Evolutionary conservation across 2,113 vertebrate species (phyloP), one percentile per base, ranked within the genome.

Genomic region (Mystacornis crossleyi): DNA sequence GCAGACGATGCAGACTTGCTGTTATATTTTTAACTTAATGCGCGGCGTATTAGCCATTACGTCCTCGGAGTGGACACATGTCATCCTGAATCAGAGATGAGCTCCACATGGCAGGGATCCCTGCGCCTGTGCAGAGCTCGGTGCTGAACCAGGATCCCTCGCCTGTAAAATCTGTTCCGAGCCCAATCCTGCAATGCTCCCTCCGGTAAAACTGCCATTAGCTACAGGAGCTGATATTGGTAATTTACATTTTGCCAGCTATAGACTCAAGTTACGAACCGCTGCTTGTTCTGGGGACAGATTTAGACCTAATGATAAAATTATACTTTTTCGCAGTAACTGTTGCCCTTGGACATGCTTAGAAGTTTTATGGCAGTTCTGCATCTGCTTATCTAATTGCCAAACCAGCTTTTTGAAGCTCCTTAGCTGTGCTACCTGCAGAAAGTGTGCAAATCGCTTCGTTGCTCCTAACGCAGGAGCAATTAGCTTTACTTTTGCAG

Each of bases 281-380:
- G 2, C 36, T 57, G 71, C 93, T 92, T 82, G 50, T 97, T 97
- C 96, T 95, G 79, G 96, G 96, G 95, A 97, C 96, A 97, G 96
- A 96, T 97, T 97, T 97, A 96, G 95, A 92, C 95, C 90, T 95
- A 97, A 97, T 97, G 97, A 97, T 96, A 94, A 96, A 97, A 97
- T 97, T 95, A 97, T 94, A 96, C 89, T 95, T 97, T 96, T 95
- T 94, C 11, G 1, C 92, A 86, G 54, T 93, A 90, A 89, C 92
- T 91, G 71, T 82, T 94, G 96, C 96, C 97, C 96, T 97, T 96
- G 92, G 94, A 96, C 95, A 97, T 94, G 93, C 86, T 95, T 78
- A 73, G 86, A 95, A 96, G 95, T 96, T 96, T 97, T 85, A 95
- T 91, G 51, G 74, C 96, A 95, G 86, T 96, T 89, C 94, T 96